Evolutionary conservation across 1,140 invertebrate genomes (phyloP).

Genomic region (Brachionus manjavacas): DNA sequence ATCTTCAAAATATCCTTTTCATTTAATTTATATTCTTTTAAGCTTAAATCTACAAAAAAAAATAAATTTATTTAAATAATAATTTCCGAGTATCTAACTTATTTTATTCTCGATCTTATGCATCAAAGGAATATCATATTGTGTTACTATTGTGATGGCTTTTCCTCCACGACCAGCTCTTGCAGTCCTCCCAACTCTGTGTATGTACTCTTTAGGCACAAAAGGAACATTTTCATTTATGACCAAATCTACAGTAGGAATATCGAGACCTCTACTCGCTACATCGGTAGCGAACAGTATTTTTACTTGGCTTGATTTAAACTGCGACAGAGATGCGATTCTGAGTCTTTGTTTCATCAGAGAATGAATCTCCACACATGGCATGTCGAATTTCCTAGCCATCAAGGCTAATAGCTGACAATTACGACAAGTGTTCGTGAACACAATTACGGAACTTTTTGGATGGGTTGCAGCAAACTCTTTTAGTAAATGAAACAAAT

Average conservation of each 20-base stretch:
- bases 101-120: constrained; percentile 78
- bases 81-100: constrained; percentile 54
- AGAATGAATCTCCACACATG: constrained; percentile 68
- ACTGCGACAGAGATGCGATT: constrained; percentile 52
- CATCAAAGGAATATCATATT: constrained; percentile 79
- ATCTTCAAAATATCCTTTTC: constrained; percentile 43
- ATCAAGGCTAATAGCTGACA: constrained; percentile 65
- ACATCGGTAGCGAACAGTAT: constrained; percentile 58
- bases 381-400: constrained; percentile 75
- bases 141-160: constrained; percentile 83
- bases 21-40: constrained; percentile 35
- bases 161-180: constrained; percentile 55
- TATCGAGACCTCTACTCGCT: constrained; percentile 57
- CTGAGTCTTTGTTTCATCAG: constrained; percentile 61
- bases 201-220: constrained; percentile 56
- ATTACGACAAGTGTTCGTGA: constrained; percentile 82
- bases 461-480: constrained; percentile 69
- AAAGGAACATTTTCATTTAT: constrained; percentile 59
- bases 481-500: constrained; percentile 79
- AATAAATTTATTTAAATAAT: not conserved
- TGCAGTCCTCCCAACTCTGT: constrained; percentile 57
- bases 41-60: not conserved
- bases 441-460: constrained; percentile 79
- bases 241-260: constrained; percentile 58
- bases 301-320: constrained; percentile 56